These are phyloP conservation scores for Diphyllodes magnificus DNA, from an alignment of 2,113 vertebrate species.

Conservation along the genomic window DNA sequence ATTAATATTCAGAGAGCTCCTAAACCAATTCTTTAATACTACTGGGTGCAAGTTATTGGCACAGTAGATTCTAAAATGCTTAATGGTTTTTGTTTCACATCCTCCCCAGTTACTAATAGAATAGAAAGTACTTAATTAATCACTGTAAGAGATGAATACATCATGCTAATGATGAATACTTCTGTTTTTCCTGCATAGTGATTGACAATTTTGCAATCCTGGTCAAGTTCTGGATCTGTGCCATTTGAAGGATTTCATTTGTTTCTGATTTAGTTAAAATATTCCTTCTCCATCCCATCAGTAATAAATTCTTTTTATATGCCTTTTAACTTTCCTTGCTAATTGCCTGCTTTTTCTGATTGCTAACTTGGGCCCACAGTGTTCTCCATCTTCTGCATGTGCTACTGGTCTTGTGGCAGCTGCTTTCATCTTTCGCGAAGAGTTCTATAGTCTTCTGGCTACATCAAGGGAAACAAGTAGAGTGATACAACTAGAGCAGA, in stretches of 20 bases:
- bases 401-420: background rate
- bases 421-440: background rate
- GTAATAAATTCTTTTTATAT: background rate
- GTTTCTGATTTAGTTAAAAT: conserved; percentile 53
- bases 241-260: conserved; percentile 48
- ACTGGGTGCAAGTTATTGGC: background rate
- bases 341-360: background rate
- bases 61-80: conserved; percentile 37
- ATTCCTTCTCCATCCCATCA: background rate
- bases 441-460: background rate
- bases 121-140: conserved; percentile 56
- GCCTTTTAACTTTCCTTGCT: background rate
- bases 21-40: conserved; percentile 39
- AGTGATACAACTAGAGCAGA: background rate
- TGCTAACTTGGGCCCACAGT: background rate
- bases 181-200: conserved; percentile 52
- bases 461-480: background rate
- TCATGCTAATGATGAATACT: conserved; percentile 40
- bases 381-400: background rate
- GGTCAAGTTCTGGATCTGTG: conserved; percentile 39
- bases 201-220: conserved; percentile 49
- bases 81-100: conserved; percentile 61
- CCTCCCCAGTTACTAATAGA: conserved; percentile 36
- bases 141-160: conserved; percentile 45
- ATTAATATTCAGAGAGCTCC: conserved; percentile 38